These are phyloP conservation scores for Cardiocondyla obscurior DNA, from an alignment of 1,140 invertebrate genomes.

Conservation along the genomic window DNA sequence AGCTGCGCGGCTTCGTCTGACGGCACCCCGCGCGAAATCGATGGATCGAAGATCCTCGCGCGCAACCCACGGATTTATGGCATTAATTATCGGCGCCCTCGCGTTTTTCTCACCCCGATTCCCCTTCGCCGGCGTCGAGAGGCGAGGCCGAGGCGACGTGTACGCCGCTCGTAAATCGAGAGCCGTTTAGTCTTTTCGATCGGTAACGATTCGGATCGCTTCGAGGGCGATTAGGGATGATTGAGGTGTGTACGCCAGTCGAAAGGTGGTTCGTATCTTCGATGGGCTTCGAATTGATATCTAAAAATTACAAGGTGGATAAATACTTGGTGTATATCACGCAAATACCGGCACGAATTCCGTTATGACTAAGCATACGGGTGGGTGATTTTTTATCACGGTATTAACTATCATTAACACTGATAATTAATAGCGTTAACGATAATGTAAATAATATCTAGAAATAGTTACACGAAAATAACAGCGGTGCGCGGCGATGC, in stretches of 20 bases:
- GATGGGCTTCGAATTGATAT: neutral
- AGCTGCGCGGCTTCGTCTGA: neutral
- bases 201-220: neutral
- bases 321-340: neutral
- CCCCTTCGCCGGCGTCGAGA: conserved; percentile 10
- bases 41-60: conserved; percentile 70
- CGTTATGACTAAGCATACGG: neutral
- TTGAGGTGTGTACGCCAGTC: neutral
- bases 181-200: conserved; percentile 6
- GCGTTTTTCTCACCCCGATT: neutral
- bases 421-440: neutral
- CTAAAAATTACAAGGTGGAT: neutral
- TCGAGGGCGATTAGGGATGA: neutral
- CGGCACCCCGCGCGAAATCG: conserved; percentile 57
- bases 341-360: neutral
- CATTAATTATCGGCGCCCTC: conserved; percentile 67
- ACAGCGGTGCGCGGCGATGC: neutral
- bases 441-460: neutral
- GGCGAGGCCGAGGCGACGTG: conserved; percentile 8
- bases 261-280: neutral
- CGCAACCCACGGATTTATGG: conserved; percentile 69
- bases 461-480: neutral
- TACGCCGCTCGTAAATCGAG: conserved; percentile 33
- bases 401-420: neutral
- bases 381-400: too few relatives aligned